Percentiles rank a stretch among this genome's conserved stretches.
These are phyloP conservation scores for Papilio polyxenes DNA, from an alignment of 1,140 invertebrate genomes.

Conservation along the genomic window DNA sequence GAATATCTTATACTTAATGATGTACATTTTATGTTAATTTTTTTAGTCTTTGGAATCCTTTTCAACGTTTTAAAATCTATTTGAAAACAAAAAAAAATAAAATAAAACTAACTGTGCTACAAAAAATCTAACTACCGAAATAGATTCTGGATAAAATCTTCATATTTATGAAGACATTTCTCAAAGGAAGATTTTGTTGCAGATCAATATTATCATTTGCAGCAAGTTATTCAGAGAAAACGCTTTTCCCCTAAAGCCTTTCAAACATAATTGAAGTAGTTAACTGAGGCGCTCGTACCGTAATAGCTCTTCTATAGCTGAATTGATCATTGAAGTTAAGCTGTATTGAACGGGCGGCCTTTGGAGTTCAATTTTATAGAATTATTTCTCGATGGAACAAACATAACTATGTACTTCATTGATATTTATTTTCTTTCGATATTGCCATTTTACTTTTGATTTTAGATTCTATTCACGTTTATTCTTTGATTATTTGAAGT, in stretches of 20 bases:
- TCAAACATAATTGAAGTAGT: conserved; percentile 35
- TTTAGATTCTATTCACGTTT: no score
- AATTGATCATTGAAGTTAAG: conserved; percentile 31
- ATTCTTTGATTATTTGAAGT: no score
- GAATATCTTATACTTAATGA: background rate
- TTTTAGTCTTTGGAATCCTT: background rate
- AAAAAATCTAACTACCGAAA: no score
- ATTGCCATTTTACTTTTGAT: no score
- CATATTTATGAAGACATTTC: background rate
- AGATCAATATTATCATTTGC: conserved; percentile 1
- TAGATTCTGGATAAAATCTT: no score
- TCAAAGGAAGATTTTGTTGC: no score
- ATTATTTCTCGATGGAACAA: background rate
- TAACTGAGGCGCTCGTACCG: conserved; percentile 21
- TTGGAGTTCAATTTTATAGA: conserved; percentile 25
- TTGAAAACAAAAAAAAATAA: no score
- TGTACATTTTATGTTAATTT: background rate
- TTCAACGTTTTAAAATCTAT: background rate
- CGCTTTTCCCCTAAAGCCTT: conserved; percentile 20
- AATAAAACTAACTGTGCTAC: no score
- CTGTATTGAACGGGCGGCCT: conserved; percentile 27
- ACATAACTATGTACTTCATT: background rate
- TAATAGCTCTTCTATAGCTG: conserved; percentile 30
- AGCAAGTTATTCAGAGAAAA: conserved; percentile 12
- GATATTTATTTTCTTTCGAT: background rate